These are phyloP conservation scores for Cercopithecus neglectus DNA, from an alignment of 2,797 vertebrate species.

Conservation along the genomic window DNA sequence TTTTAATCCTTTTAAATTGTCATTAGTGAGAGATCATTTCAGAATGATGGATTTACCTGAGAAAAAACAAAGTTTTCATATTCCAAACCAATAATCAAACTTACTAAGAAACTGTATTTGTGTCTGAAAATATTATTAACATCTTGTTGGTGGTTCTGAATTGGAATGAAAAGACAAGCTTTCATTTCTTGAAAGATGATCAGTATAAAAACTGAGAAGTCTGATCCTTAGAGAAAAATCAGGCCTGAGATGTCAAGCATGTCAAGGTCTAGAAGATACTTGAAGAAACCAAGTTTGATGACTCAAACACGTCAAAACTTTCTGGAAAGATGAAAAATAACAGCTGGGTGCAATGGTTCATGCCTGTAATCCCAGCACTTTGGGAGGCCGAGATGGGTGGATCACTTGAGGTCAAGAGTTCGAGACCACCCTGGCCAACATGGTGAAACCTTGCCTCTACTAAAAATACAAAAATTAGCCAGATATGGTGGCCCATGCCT, in stretches of 20 bases:
- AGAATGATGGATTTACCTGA: not conserved
- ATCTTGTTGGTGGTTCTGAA: not conserved
- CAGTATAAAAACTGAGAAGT: not conserved
- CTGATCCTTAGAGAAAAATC: not conserved
- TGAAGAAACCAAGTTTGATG: not conserved
- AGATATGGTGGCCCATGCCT: not conserved
- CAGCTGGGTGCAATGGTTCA: not conserved
- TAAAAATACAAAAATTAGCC: not conserved
- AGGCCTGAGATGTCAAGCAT: not conserved
- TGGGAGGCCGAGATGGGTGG: not conserved
- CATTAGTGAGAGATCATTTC: not conserved
- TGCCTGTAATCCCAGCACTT: not conserved
- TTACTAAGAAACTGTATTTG: slow-evolving; percentile 4
- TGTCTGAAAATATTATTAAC: not conserved
- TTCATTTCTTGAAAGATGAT: not conserved
- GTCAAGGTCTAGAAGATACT: not conserved
- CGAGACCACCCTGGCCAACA: not conserved
- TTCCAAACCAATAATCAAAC: not conserved
- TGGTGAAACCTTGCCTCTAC: not conserved
- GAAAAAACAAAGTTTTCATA: not conserved
- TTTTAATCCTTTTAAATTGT: slow-evolving; percentile 1
- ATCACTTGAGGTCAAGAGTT: not conserved
- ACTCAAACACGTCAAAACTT: not conserved
- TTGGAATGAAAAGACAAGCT: not conserved
- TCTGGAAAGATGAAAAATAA: not conserved